Percentiles rank a stretch among this genome's conserved stretches.
Conservation (phyloP, 64 coral and sea anemone genomes). For the Orbicella faveolata region DNA sequence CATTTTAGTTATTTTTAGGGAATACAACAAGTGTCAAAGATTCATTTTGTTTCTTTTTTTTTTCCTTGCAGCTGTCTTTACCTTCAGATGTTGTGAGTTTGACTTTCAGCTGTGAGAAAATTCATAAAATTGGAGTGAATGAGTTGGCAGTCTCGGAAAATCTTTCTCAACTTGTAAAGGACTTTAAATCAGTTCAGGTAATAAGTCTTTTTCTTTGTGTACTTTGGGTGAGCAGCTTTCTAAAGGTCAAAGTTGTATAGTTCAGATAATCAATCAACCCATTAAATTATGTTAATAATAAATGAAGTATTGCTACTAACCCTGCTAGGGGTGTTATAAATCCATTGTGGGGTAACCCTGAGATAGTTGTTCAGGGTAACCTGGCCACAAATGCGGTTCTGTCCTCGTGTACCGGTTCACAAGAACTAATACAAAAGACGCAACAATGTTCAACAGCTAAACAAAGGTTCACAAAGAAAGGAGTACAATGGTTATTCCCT, state of each 20-base stretch:
- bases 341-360: too few species aligned
- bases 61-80: neutral
- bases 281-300: neutral
- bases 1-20: neutral
- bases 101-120: slow-evolving; percentile 2
- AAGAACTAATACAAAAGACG: too few species aligned
- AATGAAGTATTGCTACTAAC: neutral
- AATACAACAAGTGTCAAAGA: neutral
- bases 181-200: slow-evolving; percentile 8
- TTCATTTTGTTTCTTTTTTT: neutral
- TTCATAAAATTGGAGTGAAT: neutral
- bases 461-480: too few species aligned
- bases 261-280: neutral
- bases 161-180: neutral
- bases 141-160: neutral
- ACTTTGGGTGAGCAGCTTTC: neutral
- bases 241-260: too few species aligned
- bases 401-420: too few species aligned
- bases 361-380: too few species aligned
- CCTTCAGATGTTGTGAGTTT: neutral
- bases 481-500: too few species aligned
- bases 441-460: too few species aligned
- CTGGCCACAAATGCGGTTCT: too few species aligned
- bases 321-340: too few species aligned
- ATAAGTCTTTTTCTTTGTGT: neutral